Percentiles rank a stretch among this genome's conserved stretches.
phyloP scores from a whole-genome alignment of 1,140 invertebrate genomes.

The Augochlora pura region DNA sequence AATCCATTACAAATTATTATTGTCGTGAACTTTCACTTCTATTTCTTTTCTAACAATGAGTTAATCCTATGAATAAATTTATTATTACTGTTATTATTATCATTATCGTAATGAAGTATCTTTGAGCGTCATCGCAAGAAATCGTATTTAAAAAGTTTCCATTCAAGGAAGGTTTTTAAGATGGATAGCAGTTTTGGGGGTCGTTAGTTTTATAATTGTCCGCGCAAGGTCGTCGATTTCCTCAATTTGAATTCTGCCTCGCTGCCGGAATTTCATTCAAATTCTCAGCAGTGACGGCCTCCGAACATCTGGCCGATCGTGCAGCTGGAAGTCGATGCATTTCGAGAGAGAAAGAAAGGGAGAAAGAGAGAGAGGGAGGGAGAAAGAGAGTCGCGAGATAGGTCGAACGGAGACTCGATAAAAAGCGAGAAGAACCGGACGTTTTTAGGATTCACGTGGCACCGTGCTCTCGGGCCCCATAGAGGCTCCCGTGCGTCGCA shows the following conservation, averaged over 20 bases:
- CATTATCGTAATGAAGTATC: too few species aligned
- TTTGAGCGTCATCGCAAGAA: too few species aligned
- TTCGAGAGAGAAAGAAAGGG: background rate
- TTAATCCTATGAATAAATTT: too few species aligned
- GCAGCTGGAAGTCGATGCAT: slow-evolving; percentile 15
- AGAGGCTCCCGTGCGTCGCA: slow-evolving; percentile 67
- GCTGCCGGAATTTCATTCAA: slow-evolving; percentile 57
- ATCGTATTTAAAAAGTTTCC: too few species aligned
- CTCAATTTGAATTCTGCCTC: slow-evolving; percentile 37
- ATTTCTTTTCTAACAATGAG: too few species aligned
- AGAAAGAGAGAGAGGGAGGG: too few species aligned
- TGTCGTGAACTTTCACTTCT: too few species aligned
- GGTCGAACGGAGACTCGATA: background rate
- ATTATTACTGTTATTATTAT: too few species aligned
- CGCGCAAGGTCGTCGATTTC: slow-evolving; percentile 34
- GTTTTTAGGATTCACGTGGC: slow-evolving; percentile 75
- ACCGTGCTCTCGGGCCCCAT: slow-evolving; percentile 66
- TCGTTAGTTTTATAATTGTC: slow-evolving; percentile 36
- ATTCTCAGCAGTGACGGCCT: slow-evolving; percentile 38
- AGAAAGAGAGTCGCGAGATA: background rate
- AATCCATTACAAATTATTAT: too few species aligned
- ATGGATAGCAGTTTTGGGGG: too few species aligned
- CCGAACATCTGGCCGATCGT: background rate
- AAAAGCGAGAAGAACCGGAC: slow-evolving; percentile 40
- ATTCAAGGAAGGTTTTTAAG: too few species aligned